Evolutionary conservation across 92 coral and sea anemone genomes (phyloP).

Genomic region (Hydrozoanthus gracilis): DNA sequence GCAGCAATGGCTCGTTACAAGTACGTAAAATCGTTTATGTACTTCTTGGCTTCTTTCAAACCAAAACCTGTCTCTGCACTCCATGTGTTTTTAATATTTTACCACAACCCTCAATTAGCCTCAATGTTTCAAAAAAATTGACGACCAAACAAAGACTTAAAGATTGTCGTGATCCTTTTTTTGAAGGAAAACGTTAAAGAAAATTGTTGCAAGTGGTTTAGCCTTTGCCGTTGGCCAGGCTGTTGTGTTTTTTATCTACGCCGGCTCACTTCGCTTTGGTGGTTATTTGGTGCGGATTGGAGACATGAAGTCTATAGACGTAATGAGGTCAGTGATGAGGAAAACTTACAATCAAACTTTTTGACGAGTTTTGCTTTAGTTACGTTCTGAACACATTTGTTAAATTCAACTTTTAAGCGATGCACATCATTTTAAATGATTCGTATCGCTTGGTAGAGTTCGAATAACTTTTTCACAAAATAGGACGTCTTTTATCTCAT

Average conservation of each 20-base stretch:
- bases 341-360: no score
- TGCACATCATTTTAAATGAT: no score
- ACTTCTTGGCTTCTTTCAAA: neutral
- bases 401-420: no score
- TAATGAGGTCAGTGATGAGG: conserved; percentile 67
- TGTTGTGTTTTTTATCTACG: conserved; percentile 87
- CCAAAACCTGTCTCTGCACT: no score
- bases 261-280: conserved; percentile 89
- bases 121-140: neutral
- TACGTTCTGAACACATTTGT: no score
- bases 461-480: no score
- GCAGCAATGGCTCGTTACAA: conserved; percentile 80
- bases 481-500: no score
- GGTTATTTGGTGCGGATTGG: conserved; percentile 79
- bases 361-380: no score
- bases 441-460: no score
- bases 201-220: conserved; percentile 81
- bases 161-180: neutral
- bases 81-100: no score
- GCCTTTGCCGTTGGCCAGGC: conserved; percentile 94
- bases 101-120: no score
- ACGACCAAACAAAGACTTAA: neutral
- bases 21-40: conserved; percentile 48
- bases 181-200: conserved; percentile 74
- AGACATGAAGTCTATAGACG: conserved; percentile 87